phyloP scores from a whole-genome alignment of 2,888 invertebrate species.

The Leucophenga maculata region DNA sequence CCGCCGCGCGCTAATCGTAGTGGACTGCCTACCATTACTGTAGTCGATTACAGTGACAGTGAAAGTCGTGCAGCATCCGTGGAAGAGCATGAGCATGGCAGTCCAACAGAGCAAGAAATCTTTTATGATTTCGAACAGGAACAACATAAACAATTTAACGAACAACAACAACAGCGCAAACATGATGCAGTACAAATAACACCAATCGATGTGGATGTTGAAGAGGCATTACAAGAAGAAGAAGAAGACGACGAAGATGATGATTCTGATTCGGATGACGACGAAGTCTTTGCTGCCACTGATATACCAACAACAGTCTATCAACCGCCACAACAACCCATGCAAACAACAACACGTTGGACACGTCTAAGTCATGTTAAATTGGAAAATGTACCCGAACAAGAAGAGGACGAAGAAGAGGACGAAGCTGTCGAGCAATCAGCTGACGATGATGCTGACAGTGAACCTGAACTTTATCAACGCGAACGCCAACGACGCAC shows the following conservation, averaged over 20 bases:
- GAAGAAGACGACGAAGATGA: conserved; percentile 46
- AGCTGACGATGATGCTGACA: conserved; percentile 43
- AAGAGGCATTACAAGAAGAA: conserved; percentile 26
- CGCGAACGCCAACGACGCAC: conserved; percentile 27
- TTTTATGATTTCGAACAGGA: conserved; percentile 64
- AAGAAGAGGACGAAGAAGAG: conserved; percentile 54
- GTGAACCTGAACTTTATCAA: conserved; percentile 29
- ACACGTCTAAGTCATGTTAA: conserved; percentile 59
- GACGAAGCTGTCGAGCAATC: conserved; percentile 49
- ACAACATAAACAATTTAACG: neutral
- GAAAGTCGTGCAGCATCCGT: conserved; percentile 11
- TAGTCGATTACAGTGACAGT: conserved; percentile 64
- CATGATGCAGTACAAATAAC: conserved; percentile 48
- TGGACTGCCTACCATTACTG: conserved; percentile 62
- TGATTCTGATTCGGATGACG: too few species aligned
- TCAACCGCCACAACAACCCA: conserved; percentile 53
- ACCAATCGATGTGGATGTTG: conserved; percentile 42
- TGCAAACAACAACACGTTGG: conserved; percentile 48
- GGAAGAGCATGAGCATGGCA: conserved; percentile 22
- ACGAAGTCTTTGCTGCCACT: conserved; percentile 47
- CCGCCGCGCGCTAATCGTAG: conserved; percentile 14
- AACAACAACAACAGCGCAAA: conserved; percentile 16
- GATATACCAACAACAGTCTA: conserved; percentile 58
- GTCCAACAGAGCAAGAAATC: conserved; percentile 54
- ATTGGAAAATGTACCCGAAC: conserved; percentile 66